phyloP scores from a whole-genome alignment of 2,113 vertebrate genomes.

The Acrocephalus arundinaceus region DNA sequence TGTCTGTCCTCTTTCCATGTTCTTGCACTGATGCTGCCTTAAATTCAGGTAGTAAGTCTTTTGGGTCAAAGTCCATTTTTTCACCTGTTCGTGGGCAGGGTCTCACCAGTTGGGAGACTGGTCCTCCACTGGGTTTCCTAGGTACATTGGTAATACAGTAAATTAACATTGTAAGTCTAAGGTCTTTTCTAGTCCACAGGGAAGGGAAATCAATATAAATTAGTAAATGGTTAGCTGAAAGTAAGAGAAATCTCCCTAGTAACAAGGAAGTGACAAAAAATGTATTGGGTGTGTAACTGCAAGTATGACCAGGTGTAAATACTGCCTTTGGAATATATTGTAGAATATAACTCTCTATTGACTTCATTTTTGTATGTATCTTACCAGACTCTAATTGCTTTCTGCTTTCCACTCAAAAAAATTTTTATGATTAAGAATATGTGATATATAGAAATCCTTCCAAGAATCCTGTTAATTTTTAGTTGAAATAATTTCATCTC shows the following conservation, averaged over 20 bases:
- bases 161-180: not conserved
- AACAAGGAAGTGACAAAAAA: not conserved
- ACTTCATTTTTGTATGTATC: not conserved
- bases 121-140: not conserved
- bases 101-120: fast-evolving
- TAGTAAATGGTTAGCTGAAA: not conserved
- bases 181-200: not conserved
- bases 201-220: not conserved
- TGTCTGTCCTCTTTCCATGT: not conserved
- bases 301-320: not conserved
- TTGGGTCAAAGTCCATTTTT: not conserved
- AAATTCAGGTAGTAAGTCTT: not conserved
- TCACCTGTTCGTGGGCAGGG: not conserved
- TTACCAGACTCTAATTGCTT: not conserved
- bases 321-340: not conserved
- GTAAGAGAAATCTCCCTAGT: not conserved
- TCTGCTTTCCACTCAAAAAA: not conserved
- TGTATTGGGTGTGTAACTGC: not conserved
- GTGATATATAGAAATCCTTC: not conserved
- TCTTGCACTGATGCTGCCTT: not conserved
- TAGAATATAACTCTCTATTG: not conserved
- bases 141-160: not conserved
- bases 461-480: not conserved
- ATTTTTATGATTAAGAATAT: not conserved
- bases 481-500: not conserved